Evolutionary conservation across 2,797 vertebrate species (phyloP).

Genomic region (Trachurus trachurus): DNA sequence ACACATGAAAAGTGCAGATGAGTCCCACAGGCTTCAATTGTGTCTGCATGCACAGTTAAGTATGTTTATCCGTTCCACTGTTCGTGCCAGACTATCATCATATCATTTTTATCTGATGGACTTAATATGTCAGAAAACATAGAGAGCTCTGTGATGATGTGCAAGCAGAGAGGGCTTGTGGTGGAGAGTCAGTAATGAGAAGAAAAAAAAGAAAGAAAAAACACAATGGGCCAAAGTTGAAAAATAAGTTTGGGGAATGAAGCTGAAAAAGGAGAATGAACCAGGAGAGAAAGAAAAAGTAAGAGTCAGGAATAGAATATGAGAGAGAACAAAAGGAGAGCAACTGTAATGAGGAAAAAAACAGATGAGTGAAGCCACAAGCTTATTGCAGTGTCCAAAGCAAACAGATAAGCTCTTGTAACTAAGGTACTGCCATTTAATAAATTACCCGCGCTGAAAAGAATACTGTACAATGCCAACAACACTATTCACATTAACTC

Average conservation of each 20-base stretch:
- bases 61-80: background rate
- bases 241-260: background rate
- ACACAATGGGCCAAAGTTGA: background rate
- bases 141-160: background rate
- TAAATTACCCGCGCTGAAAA: conserved; percentile 62
- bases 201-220: no score
- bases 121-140: conserved; percentile 19
- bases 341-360: conserved; percentile 41
- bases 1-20: conserved; percentile 25
- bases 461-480: conserved; percentile 58
- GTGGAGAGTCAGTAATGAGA: background rate
- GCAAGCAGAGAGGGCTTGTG: background rate
- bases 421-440: conserved; percentile 55
- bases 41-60: background rate
- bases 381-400: conserved; percentile 49
- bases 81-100: background rate
- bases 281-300: conserved; percentile 15
- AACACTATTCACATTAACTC: conserved; percentile 41
- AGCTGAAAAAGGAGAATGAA: conserved; percentile 4
- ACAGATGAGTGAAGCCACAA: conserved; percentile 44
- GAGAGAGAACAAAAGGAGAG: conserved; percentile 48
- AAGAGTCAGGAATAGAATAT: conserved; percentile 8
- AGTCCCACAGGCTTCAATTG: conserved; percentile 10
- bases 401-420: conserved; percentile 66
- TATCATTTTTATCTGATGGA: conserved; percentile 19